Conservation (phyloP, 2,888 invertebrate species). For the Herminia tarsipennalis region DNA sequence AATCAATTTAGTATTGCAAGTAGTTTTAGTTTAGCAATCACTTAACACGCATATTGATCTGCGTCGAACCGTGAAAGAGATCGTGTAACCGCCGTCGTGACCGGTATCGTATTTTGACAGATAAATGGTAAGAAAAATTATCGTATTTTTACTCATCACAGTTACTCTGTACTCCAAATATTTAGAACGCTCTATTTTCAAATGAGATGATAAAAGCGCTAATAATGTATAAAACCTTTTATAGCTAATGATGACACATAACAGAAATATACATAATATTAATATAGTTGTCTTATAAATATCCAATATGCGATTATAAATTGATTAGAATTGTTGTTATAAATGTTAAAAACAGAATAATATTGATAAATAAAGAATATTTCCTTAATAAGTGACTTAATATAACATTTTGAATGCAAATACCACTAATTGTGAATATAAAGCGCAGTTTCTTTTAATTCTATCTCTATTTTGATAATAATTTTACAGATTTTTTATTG, state of each 20-base stretch:
- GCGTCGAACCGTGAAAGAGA: conserved; percentile 20
- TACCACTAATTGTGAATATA: conserved; percentile 21
- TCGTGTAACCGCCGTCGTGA: conserved; percentile 18
- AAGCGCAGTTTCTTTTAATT: conserved; percentile 20
- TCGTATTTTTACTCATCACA: conserved; percentile 16
- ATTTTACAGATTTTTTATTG: conserved; percentile 23
- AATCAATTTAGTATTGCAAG: conserved; percentile 4
- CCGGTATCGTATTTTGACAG: conserved; percentile 16
- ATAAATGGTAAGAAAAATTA: too few species aligned
- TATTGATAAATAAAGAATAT: conserved; percentile 8
- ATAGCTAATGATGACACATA: too few species aligned
- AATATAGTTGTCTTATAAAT: conserved; percentile 24
- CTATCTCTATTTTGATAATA: conserved; percentile 25
- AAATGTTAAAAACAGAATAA: not conserved
- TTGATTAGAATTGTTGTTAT: conserved; percentile 22
- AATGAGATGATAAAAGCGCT: too few species aligned
- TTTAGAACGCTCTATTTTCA: conserved; percentile 17
- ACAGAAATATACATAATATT: too few species aligned
- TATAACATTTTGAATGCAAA: conserved; percentile 25
- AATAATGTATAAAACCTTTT: too few species aligned
- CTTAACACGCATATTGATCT: conserved; percentile 6
- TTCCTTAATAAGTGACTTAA: conserved; percentile 18
- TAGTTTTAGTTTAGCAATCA: conserved; percentile 2
- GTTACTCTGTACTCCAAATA: conserved; percentile 1
- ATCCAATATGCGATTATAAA: conserved; percentile 29